Percentiles rank a stretch among this genome's conserved stretches.
Conservation (phyloP, 2,888 invertebrate genomes). For the Ectemnius continuus region DNA sequence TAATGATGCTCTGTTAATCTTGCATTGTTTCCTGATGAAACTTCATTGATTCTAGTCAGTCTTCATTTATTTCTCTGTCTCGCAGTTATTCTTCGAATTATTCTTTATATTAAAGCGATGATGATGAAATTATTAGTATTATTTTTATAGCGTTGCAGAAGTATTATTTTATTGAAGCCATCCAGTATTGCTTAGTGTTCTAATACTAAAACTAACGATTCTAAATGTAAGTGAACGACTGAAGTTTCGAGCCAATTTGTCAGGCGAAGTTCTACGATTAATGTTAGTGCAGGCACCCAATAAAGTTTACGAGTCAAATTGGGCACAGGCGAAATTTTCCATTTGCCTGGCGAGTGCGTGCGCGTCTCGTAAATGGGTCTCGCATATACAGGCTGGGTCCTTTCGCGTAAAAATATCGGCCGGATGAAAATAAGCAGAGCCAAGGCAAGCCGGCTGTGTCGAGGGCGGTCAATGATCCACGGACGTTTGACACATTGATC, state of each 20-base stretch:
- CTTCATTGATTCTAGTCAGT: background rate
- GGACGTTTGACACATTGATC: conserved; percentile 46
- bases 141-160: too few relatives aligned
- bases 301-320: background rate
- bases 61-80: background rate
- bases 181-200: too few relatives aligned
- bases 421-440: conserved; percentile 62
- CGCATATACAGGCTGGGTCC: conserved; percentile 23
- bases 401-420: conserved; percentile 65
- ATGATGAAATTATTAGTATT: too few relatives aligned
- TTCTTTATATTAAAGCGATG: background rate
- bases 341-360: conserved; percentile 24
- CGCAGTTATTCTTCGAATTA: background rate
- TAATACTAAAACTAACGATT: too few relatives aligned
- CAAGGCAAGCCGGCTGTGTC: conserved; percentile 21
- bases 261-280: too few relatives aligned
- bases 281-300: too few relatives aligned
- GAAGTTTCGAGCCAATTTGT: too few relatives aligned
- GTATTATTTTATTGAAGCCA: too few relatives aligned
- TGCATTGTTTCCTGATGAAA: too few relatives aligned
- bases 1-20: too few relatives aligned
- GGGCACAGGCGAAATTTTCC: conserved; percentile 40
- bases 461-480: conserved; percentile 50
- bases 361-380: conserved; percentile 16
- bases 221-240: too few relatives aligned